Percentiles rank a stretch among this genome's conserved stretches.
Conservation (phyloP, 2,797 vertebrate genomes). For the Sebastiscus tertius region DNA sequence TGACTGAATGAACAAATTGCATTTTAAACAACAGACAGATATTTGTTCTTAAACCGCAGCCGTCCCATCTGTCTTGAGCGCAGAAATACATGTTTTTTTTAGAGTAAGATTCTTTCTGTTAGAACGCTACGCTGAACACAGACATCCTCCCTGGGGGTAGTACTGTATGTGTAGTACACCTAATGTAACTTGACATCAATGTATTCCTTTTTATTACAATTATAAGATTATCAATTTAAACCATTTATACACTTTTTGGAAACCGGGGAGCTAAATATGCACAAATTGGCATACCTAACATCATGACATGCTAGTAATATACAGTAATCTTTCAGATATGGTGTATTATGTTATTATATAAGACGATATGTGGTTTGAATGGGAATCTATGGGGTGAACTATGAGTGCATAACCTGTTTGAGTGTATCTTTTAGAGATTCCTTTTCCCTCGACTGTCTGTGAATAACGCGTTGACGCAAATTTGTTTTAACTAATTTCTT, state of each 20-base stretch:
- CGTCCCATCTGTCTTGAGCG: constrained; percentile 26
- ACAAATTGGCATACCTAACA: constrained; percentile 34
- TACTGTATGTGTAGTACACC: neutral
- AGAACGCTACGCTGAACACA: neutral
- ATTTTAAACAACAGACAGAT: constrained; percentile 32
- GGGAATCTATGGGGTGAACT: constrained; percentile 14
- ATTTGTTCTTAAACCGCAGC: constrained; percentile 23
- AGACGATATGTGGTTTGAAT: constrained; percentile 27
- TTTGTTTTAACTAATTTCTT: too few relatives aligned
- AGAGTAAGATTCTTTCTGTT: neutral
- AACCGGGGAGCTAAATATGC: neutral
- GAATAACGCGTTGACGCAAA: too few relatives aligned
- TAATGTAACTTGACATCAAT: neutral
- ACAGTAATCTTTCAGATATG: constrained; percentile 5
- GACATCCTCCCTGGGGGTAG: neutral
- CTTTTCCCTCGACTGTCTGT: neutral
- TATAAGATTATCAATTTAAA: constrained; percentile 1
- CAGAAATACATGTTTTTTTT: neutral
- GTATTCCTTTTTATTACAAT: constrained; percentile 5
- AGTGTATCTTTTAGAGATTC: constrained; percentile 3
- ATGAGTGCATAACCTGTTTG: neutral
- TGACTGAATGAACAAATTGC: constrained; percentile 36
- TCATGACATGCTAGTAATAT: constrained; percentile 11
- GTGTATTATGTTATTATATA: neutral
- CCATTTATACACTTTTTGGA: neutral